Evolutionary conservation across 2,888 invertebrate species (phyloP).

Genomic region (Globia sparganii): DNA sequence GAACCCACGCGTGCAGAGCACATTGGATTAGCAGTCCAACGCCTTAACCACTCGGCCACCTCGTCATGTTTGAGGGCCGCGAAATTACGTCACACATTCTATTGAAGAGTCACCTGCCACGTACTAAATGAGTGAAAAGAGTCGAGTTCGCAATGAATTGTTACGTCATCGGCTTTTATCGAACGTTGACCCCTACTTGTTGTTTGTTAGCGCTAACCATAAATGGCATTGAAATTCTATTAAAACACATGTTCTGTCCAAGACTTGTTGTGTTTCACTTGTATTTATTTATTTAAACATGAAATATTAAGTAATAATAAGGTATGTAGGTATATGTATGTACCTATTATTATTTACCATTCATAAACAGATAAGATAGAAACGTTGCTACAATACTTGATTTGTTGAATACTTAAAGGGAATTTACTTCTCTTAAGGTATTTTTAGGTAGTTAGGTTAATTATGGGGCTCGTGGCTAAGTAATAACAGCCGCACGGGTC

Average conservation of each 20-base stretch:
- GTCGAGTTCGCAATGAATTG: conserved; percentile 43
- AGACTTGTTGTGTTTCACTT: conserved; percentile 8
- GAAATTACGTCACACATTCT: conserved; percentile 70
- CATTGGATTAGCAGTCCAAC: conserved; percentile 96
- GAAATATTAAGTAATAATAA: background rate
- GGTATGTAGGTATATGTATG: too few relatives aligned
- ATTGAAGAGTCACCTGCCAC: conserved; percentile 48
- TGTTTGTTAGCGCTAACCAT: conserved; percentile 34
- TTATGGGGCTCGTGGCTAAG: background rate
- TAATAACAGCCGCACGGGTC: background rate
- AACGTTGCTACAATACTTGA: background rate
- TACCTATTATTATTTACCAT: background rate
- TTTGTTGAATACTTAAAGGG: background rate
- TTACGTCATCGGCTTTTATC: conserved; percentile 66
- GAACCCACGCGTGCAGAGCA: conserved; percentile 96
- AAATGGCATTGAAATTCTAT: conserved; percentile 42
- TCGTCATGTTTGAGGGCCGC: conserved; percentile 87
- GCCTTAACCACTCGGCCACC: conserved; percentile 96
- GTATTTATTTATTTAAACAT: background rate
- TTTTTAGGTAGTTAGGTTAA: background rate
- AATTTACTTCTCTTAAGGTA: background rate
- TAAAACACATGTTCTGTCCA: background rate
- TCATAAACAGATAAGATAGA: background rate
- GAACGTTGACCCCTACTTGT: conserved; percentile 57
- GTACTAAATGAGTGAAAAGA: conserved; percentile 47